phyloP scores from a whole-genome alignment of 1,140 invertebrate genomes.

The Formica selysi region DNA sequence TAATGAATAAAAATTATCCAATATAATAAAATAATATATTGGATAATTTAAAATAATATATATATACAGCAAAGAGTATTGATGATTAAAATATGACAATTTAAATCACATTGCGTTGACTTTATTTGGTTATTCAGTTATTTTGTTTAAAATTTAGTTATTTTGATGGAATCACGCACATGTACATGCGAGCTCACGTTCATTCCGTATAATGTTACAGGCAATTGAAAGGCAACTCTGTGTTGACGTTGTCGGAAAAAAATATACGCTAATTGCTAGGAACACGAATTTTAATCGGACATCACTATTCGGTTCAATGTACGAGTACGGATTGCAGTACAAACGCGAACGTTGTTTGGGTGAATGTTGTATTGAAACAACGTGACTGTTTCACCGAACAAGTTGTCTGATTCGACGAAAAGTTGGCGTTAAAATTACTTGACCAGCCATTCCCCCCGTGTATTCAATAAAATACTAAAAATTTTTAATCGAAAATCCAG shows the following conservation, averaged over 20 bases:
- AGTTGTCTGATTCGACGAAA: conserved; percentile 14
- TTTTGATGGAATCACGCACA: neutral
- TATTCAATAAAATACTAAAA: neutral
- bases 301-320: conserved; percentile 42
- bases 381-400: conserved; percentile 36
- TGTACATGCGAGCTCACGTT: neutral
- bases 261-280: conserved; percentile 51
- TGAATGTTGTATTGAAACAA: conserved; percentile 4
- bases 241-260: conserved; percentile 37
- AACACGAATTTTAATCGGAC: conserved; percentile 56
- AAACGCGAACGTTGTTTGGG: conserved; percentile 27
- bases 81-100: neutral
- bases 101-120: conserved; percentile 1
- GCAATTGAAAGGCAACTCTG: conserved; percentile 27
- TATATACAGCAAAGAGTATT: neutral
- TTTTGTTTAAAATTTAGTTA: conserved; percentile 9
- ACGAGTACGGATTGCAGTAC: neutral
- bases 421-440: neutral
- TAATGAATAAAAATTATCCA: neutral
- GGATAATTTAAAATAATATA: too few relatives aligned
- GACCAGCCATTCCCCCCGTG: neutral
- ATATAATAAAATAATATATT: conserved; percentile 3
- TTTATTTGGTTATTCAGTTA: neutral
- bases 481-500: neutral
- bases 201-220: neutral